Evolutionary conservation across 2,888 invertebrate genomes (phyloP), one percentile per base, ranked within the genome.

Genomic region (Erpobdella octoculata): DNA sequence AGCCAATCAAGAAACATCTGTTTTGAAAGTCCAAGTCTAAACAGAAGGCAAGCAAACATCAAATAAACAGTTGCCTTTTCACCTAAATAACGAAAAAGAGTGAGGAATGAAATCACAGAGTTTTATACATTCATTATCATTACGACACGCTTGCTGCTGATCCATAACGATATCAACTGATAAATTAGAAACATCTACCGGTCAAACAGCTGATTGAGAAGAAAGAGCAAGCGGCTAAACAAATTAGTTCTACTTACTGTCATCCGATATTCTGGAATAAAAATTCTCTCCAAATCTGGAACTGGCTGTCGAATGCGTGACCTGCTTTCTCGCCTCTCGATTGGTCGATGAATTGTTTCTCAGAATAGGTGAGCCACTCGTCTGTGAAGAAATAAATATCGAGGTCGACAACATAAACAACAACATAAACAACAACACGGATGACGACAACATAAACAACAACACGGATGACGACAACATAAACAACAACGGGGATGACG

Each of bases 261-360:
- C 70, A 28, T 75, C 75, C 35, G 71, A 74, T 21, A 75, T 75
- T 21, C 73, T 37, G 15, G 75, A 75, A 62, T 75, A 75, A 59
- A 73, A 73, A 36, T 75, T 75, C 59, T 75, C 75, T 41, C 73
- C 74, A 1, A 46, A 70, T 18, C 71, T 41, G 1, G 66, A 53
- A 36, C 73, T 71, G 48, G 65, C 70, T 53, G 70, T 25, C 3
- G 72, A 71, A 4, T 61, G 33, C 25, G 70, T 33, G 18, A 35
- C 59, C 12, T 28, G 15, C 41, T 69, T 28, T 31, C 61, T 70
- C 38, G 35, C 46, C 38, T 62, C 71, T 31, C 79, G 28, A 35
- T 62, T 35, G 46, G 46, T n/a, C n/a, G n/a, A 41, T 9, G 31
- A 35, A 18, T 59, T n/a, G 2, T 62, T 28, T 33, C 35, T 62